phyloP scores from a whole-genome alignment of 2,888 invertebrate species.

The Thyatira batis region DNA sequence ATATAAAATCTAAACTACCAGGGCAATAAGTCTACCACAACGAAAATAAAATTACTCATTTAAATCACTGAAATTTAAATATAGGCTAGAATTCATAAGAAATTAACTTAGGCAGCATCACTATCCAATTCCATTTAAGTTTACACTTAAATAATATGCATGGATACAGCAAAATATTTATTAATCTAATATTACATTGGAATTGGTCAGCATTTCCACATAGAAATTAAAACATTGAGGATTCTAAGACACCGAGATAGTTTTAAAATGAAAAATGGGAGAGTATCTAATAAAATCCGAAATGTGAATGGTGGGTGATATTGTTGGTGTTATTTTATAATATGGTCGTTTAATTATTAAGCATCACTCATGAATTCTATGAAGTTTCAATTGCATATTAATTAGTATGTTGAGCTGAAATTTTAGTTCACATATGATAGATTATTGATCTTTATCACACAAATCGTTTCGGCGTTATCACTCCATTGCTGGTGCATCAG shows the following conservation, averaged over 20 bases:
- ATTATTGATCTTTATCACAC: background rate
- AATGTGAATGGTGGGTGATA: background rate
- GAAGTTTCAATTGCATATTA: background rate
- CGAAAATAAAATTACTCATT: background rate
- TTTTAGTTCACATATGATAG: background rate
- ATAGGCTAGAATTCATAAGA: background rate
- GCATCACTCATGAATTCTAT: background rate
- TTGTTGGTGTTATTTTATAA: background rate
- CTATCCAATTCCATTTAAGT: background rate
- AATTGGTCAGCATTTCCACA: background rate
- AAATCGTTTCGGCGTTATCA: no score
- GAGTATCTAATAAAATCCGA: background rate
- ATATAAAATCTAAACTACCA: no score
- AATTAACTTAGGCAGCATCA: background rate
- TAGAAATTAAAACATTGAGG: background rate
- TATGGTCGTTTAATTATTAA: background rate
- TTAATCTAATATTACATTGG: background rate
- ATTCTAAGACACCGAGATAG: background rate
- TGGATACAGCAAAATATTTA: background rate
- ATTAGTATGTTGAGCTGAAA: background rate
- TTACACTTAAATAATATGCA: background rate
- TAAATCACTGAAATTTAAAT: background rate
- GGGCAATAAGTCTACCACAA: no score
- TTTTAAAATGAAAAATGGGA: background rate
- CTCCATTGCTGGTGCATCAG: no score